phyloP scores from a whole-genome alignment of 2,113 vertebrate species.

The Regulus satrapa region DNA sequence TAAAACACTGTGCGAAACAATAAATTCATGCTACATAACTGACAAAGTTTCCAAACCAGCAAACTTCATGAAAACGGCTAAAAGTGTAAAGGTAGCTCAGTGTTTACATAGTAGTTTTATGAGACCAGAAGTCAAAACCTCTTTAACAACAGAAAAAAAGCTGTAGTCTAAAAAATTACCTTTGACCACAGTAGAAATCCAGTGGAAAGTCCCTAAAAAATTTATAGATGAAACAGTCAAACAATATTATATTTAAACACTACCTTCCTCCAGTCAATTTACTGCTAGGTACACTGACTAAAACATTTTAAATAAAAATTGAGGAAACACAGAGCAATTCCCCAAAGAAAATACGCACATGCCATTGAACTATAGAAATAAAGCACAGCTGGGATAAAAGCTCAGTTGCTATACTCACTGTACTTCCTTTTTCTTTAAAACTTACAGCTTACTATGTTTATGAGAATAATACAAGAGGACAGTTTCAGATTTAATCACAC shows the following conservation, averaged over 20 bases:
- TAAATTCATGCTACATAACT: neutral
- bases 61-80: neutral
- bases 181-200: neutral
- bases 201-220: neutral
- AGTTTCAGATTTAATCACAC: neutral
- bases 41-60: neutral
- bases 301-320: neutral
- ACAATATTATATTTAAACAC: neutral
- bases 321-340: neutral
- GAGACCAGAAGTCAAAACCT: neutral
- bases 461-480: neutral
- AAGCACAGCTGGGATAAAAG: neutral
- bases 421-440: neutral
- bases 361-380: neutral
- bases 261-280: neutral
- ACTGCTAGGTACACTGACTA: neutral
- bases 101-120: neutral
- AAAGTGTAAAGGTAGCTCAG: neutral
- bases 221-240: neutral
- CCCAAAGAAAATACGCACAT: neutral
- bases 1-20: neutral
- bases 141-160: neutral
- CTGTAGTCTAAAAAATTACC: neutral
- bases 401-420: neutral
- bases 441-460: neutral